Evolutionary conservation across 2,888 invertebrate genomes (phyloP), one percentile per base, ranked within the genome.

Genomic region (Physocephala rufipes): DNA sequence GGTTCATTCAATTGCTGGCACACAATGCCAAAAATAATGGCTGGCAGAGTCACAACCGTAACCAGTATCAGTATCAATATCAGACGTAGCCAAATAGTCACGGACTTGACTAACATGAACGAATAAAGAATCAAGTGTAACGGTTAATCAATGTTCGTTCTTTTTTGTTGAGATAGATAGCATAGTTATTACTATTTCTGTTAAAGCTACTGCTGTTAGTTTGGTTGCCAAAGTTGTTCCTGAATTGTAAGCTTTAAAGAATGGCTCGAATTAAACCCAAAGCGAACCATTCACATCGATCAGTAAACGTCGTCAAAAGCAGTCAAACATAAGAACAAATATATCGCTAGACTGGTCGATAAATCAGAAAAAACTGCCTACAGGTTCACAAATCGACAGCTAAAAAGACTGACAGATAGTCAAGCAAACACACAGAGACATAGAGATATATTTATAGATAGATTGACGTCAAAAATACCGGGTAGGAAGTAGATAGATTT

Each of bases 1-100:
- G 83, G 84, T 84, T 78, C 77, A 74, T 75, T 74, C 66, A 70
- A 67, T 58, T n/a, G 63, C n/a, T 58, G 19, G 67, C 28, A 58
- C n/a, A n/a, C n/a, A n/a, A n/a, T n/a, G 24, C 53, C 53, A 24
- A 53, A 58, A 58, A 26, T 26, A 9, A 9, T 16, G 5, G 58
- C 28, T 24, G 58, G 26, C 58, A 2, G 58, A 58, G 45, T n/a
- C 21, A 30, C 28, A 66, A 15, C 9, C 30, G 26, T 43, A 47
- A 21, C 47, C 45, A 45, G n/a, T n/a, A n/a, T n/a, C n/a, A n/a
- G n/a, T n/a, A n/a, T n/a, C n/a, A n/a, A n/a, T n/a, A n/a, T n/a
- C n/a, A n/a, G n/a, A n/a, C n/a, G n/a, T n/a, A n/a, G n/a, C n/a
- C n/a, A n/a, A n/a, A n/a, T 16, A 47, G 63, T 15, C 21, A 63